Evolutionary conservation across 2,888 invertebrate genomes (phyloP).

Genomic region (Agrochola litura): DNA sequence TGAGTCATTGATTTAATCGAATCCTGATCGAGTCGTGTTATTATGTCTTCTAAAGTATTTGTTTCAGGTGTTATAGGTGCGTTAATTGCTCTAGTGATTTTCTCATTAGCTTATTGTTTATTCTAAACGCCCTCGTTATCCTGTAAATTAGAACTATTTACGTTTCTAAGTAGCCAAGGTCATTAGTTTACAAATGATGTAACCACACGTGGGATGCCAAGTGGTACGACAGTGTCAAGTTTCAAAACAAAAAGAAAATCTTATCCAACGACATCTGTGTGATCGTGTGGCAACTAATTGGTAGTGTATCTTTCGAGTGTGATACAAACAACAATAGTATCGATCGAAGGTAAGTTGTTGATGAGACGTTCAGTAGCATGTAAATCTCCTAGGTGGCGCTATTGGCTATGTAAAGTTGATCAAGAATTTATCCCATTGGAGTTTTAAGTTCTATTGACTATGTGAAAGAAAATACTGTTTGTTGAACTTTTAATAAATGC

Average conservation of each 20-base stretch:
- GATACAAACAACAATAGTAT: slow-evolving; percentile 33
- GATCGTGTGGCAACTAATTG: slow-evolving; percentile 54
- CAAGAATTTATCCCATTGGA: background rate
- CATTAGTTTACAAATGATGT: slow-evolving; percentile 67
- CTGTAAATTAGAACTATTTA: slow-evolving; percentile 49
- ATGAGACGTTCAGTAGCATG: background rate
- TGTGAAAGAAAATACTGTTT: background rate
- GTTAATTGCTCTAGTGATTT: slow-evolving; percentile 1
- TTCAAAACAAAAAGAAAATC: slow-evolving; percentile 55
- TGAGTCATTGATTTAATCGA: background rate
- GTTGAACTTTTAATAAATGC: slow-evolving; percentile 13
- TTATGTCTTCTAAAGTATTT: background rate
- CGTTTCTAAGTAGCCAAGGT: slow-evolving; percentile 66
- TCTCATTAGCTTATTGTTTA: slow-evolving; percentile 39
- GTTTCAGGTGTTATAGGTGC: background rate
- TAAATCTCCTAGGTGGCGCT: slow-evolving; percentile 50
- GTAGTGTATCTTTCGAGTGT: slow-evolving; percentile 21
- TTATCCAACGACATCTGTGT: slow-evolving; percentile 69
- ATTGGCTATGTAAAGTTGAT: background rate
- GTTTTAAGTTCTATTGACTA: background rate
- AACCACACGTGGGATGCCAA: slow-evolving; percentile 68
- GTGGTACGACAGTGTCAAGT: slow-evolving; percentile 53
- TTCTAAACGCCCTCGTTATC: slow-evolving; percentile 35
- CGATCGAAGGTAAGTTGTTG: slow-evolving; percentile 22
- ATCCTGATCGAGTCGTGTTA: background rate